Evolutionary conservation across 2,797 vertebrate species (phyloP).

Genomic region (Sebastes elongatus): DNA sequence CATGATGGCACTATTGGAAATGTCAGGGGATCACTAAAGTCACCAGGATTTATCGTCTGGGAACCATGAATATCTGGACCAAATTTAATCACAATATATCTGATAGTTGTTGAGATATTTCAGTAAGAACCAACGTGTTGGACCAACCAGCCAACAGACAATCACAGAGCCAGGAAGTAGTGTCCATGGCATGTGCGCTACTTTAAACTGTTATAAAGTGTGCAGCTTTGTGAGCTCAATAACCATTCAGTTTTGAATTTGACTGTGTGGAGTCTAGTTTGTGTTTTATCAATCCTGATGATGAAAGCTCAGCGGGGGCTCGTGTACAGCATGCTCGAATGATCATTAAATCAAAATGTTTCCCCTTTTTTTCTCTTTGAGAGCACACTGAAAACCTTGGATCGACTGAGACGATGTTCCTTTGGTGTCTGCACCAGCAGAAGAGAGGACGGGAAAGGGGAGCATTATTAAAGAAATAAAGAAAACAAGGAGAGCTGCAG

Average conservation of each 20-base stretch:
- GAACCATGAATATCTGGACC: background rate
- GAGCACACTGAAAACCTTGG: constrained; percentile 1
- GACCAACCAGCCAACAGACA: background rate
- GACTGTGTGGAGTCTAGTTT: background rate
- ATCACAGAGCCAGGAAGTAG: background rate
- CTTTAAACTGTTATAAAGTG: background rate
- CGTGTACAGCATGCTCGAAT: background rate
- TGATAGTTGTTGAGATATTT: background rate
- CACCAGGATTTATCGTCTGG: background rate
- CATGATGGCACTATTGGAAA: background rate
- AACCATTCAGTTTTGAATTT: background rate
- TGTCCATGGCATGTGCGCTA: background rate
- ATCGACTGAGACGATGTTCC: background rate
- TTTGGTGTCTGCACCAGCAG: background rate
- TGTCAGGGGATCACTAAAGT: background rate
- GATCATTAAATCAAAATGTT: constrained; percentile 27
- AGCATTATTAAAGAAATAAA: constrained; percentile 15
- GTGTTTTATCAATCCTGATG: constrained; percentile 6
- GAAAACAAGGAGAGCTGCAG: constrained; percentile 26
- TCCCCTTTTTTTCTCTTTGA: background rate
- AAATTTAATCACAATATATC: background rate
- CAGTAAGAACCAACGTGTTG: no score
- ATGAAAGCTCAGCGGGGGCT: constrained; percentile 9
- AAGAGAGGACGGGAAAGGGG: background rate
- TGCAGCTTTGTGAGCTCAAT: background rate